Base-by-base conservation (phyloP, 2,113 vertebrate genomes). In the Machaerirhynchus nigripectus region DNA sequence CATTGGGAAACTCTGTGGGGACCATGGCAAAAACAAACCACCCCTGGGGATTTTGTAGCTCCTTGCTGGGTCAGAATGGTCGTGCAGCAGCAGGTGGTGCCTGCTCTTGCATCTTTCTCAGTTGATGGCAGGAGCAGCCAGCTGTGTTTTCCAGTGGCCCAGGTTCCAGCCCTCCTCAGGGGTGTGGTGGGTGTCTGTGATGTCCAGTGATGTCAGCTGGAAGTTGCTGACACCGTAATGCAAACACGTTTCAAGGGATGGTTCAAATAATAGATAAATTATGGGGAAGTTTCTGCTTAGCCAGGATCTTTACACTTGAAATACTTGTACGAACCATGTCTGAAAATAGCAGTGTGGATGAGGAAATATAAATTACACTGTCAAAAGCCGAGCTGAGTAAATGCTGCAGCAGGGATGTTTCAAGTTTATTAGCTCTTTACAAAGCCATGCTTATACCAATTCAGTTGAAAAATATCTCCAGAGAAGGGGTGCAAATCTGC, bases 101-200 rank as follows among this genome's bases (percentile, higher is more conserved):
- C 35, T 59, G 24, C 61, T 64, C 26, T 40, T 82, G 35, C 22
- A 4, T 20, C 11, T 28, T 50, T 83, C 57, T 33, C 5, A 3
- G 50, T 0, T 19, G 76, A 65, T n/a, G 50, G n/a, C 76, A 89
- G 64, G 40, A 81, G 31, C 55, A 53, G 46, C 16, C 10, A 22
- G 30, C 14, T 83, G 24, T 56, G 15, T 23, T 42, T 79, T 74
- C 12, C 6, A 1, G n/a, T 37, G 37, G 23, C 28, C 46, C 46
- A 42, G 46, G 20, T 60, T 87, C 50, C 68, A 77, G 50, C 19
- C 46, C 17, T 76, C 50, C 42, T 57, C 3, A 2, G 19, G 28
- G 16, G 1, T 1, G 1, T 33, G 35, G 10, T 40, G 64, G 6
- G 47, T 33, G 16, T 44, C 57, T 0, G 0, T 22, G 47, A 63